Conservation (phyloP, 2,113 vertebrate genomes). For the Tragelaphus buxtoni region DNA sequence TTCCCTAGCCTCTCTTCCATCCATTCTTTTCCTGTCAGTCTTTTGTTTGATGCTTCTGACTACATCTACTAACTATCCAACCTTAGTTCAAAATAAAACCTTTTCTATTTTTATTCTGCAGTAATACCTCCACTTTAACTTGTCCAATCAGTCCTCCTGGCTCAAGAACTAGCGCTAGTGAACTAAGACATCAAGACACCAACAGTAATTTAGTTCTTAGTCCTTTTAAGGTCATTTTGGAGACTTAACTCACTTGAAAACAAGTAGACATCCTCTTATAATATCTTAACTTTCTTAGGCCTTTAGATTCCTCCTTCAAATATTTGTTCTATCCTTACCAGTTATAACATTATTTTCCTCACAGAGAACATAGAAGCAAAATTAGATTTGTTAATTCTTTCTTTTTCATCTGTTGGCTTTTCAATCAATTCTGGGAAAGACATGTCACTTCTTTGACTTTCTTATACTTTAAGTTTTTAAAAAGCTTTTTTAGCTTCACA, state of each 20-base stretch:
- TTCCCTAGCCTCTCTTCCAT: background rate
- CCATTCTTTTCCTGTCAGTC: background rate
- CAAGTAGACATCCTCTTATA: background rate
- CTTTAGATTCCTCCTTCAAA: background rate
- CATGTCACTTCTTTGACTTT: background rate
- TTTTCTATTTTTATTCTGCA: background rate
- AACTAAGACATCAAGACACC: background rate
- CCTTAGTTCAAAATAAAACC: background rate
- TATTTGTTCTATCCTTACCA: background rate
- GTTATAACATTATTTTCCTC: background rate
- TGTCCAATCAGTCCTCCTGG: background rate
- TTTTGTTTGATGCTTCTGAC: background rate
- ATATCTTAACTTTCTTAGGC: background rate
- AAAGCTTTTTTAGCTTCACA: background rate
- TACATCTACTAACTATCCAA: background rate
- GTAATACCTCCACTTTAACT: background rate
- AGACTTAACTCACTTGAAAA: background rate
- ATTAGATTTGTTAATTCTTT: background rate
- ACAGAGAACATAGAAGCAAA: background rate
- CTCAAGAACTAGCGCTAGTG: background rate
- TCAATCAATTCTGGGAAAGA: background rate
- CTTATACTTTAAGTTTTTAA: background rate
- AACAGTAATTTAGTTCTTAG: background rate
- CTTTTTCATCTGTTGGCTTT: background rate
- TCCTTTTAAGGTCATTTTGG: background rate